Conservation (phyloP, 2,113 vertebrate genomes). For the Percopsis transmontana region DNA sequence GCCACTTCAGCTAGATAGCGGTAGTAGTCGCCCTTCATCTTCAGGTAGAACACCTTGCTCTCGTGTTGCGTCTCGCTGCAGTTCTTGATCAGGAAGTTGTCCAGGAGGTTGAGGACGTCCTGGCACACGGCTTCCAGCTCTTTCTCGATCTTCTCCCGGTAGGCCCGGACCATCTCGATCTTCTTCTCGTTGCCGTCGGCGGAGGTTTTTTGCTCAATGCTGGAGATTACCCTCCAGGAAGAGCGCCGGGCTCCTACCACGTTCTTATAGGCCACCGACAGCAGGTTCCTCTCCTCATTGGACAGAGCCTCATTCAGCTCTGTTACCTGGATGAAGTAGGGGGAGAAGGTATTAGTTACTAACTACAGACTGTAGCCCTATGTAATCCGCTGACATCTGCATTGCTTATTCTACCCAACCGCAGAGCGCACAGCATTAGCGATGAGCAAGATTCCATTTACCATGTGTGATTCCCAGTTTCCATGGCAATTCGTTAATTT, state of each 20-base stretch:
- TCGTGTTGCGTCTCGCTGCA: conserved; percentile 98
- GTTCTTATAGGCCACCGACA: conserved; percentile 98
- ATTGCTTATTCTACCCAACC: not conserved
- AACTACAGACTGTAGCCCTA: not conserved
- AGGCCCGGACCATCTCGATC: conserved; percentile 97
- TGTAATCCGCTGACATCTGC: not conserved
- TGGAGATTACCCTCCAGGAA: conserved; percentile 97
- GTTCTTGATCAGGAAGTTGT: conserved; percentile 99
- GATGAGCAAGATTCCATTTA: conserved; percentile 51
- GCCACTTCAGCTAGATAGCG: conserved; percentile 98
- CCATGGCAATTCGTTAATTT: conserved; percentile 72
- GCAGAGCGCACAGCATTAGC: conserved; percentile 22
- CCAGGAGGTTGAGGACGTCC: conserved; percentile 95
- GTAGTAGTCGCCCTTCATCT: conserved; percentile 99
- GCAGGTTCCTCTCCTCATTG: conserved; percentile 96
- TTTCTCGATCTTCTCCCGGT: conserved; percentile 98
- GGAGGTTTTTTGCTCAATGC: conserved; percentile 99
- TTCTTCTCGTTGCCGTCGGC: conserved; percentile 98
- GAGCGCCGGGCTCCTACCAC: conserved; percentile 96
- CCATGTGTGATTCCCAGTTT: conserved; percentile 66
- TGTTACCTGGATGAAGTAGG: conserved; percentile 82
- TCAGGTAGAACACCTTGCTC: conserved; percentile 99
- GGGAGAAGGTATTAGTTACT: conserved; percentile 7
- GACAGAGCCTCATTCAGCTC: conserved; percentile 96
- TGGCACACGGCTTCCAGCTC: conserved; percentile 97